A percentile compares a stretch with the other conserved stretches of the same genome.
These are phyloP conservation scores for Agonopterix heracliana DNA, from an alignment of 2,888 invertebrate genomes.

Conservation along the genomic window DNA sequence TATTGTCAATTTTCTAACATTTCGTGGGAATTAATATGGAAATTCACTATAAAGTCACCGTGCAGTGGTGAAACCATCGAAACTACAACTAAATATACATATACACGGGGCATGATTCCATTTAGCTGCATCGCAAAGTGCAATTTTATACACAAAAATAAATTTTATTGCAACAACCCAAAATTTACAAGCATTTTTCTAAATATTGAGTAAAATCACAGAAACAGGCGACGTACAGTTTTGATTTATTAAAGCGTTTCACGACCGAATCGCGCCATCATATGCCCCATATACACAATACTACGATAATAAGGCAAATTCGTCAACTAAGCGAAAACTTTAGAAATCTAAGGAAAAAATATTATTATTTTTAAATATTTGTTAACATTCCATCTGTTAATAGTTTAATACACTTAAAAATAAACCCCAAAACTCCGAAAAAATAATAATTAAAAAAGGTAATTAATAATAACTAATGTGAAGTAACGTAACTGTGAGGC, in stretches of 20 bases:
- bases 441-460: conserved; percentile 22
- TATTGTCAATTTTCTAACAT: conserved; percentile 26
- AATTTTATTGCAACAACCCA: conserved; percentile 73
- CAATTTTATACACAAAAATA: conserved; percentile 46
- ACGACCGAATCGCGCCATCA: conserved; percentile 11
- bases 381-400: conserved; percentile 59
- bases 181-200: conserved; percentile 54
- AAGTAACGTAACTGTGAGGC: background rate
- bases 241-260: background rate
- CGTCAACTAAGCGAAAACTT: conserved; percentile 30
- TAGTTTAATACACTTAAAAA: conserved; percentile 36
- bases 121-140: conserved; percentile 44
- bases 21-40: background rate
- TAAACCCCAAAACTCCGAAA: conserved; percentile 53
- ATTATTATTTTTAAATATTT: conserved; percentile 28
- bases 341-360: conserved; percentile 25
- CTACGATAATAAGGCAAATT: conserved; percentile 40
- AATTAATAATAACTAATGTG: conserved; percentile 21
- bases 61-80: conserved; percentile 31
- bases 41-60: conserved; percentile 17
- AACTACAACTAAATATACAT: conserved; percentile 44
- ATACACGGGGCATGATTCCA: conserved; percentile 44
- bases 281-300: conserved; percentile 49
- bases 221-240: conserved; percentile 31
- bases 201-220: conserved; percentile 47